Percentiles rank a stretch among this genome's conserved stretches.
phyloP scores from a whole-genome alignment of 2,888 invertebrate species.

The Nasonia oneida region DNA sequence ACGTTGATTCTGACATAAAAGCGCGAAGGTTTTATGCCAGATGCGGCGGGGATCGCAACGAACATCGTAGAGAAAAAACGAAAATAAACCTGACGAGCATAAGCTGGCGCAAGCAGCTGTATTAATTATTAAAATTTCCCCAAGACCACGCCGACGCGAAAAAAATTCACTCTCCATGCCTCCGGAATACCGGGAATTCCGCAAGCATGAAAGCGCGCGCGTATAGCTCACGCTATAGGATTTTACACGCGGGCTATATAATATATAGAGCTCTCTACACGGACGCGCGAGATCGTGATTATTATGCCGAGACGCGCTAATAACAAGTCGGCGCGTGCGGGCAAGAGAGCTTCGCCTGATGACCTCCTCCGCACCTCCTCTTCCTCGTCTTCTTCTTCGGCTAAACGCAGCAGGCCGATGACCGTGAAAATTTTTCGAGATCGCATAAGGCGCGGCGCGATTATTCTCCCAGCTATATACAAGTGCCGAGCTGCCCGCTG shows the following conservation, averaged over 20 bases:
- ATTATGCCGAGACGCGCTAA: constrained; percentile 69
- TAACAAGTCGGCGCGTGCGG: constrained; percentile 70
- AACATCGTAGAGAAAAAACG: background rate
- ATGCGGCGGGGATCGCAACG: background rate
- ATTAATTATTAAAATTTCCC: constrained; percentile 51
- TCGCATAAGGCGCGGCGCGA: constrained; percentile 16
- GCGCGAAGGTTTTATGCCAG: background rate
- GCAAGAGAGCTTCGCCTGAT: constrained; percentile 60
- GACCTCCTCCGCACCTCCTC: constrained; percentile 47
- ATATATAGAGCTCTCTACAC: background rate
- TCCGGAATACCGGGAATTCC: constrained; percentile 40
- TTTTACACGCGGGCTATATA: constrained; percentile 57
- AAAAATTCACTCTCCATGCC: constrained; percentile 26
- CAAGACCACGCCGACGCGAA: background rate
- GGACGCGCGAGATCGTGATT: constrained; percentile 66
- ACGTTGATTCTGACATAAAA: background rate
- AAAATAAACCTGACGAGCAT: background rate
- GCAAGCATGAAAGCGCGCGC: background rate
- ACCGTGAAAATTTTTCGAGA: constrained; percentile 56
- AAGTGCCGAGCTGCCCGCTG: background rate
- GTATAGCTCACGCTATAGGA: constrained; percentile 49
- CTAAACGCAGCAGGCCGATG: constrained; percentile 17
- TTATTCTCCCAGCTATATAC: background rate
- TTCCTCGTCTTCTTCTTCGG: background rate
- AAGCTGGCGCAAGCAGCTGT: background rate